Percentiles rank a stretch among this genome's conserved stretches.
These are phyloP conservation scores for Zaprionus tsacasi DNA, from an alignment of 1,140 invertebrate genomes.

Conservation along the genomic window DNA sequence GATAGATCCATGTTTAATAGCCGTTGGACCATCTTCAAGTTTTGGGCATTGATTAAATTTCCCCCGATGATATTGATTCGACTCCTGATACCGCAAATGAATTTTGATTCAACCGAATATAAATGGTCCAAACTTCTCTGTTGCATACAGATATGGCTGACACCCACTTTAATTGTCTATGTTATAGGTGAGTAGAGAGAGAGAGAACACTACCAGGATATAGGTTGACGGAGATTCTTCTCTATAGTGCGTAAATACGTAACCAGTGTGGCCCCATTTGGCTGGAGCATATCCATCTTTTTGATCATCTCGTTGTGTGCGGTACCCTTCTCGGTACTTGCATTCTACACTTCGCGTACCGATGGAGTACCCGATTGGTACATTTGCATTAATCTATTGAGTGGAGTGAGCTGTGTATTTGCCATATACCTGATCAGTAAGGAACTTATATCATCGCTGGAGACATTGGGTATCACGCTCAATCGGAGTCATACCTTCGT, in stretches of 20 bases:
- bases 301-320: neutral
- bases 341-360: constrained; percentile 14
- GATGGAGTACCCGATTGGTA: constrained; percentile 32
- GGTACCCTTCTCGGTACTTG: neutral
- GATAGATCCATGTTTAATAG: constrained; percentile 10
- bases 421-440: constrained; percentile 3
- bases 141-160: constrained; percentile 19
- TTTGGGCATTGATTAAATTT: constrained; percentile 38
- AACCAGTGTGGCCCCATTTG: neutral
- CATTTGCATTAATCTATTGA: constrained; percentile 1
- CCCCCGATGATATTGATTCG: constrained; percentile 1
- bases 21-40: constrained; percentile 19
- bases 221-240: neutral
- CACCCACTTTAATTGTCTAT: neutral
- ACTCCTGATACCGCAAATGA: constrained; percentile 28
- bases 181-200: neutral
- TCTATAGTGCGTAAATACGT: neutral
- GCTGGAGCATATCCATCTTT: neutral
- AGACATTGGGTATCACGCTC: constrained; percentile 32
- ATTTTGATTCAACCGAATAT: neutral
- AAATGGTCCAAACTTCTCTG: constrained; percentile 37
- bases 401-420: neutral
- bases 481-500: constrained; percentile 35
- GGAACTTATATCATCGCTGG: constrained; percentile 22
- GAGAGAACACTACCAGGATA: too few species aligned